Conservation (phyloP, 2,113 vertebrate species). For the Oryzias javanicus region DNA sequence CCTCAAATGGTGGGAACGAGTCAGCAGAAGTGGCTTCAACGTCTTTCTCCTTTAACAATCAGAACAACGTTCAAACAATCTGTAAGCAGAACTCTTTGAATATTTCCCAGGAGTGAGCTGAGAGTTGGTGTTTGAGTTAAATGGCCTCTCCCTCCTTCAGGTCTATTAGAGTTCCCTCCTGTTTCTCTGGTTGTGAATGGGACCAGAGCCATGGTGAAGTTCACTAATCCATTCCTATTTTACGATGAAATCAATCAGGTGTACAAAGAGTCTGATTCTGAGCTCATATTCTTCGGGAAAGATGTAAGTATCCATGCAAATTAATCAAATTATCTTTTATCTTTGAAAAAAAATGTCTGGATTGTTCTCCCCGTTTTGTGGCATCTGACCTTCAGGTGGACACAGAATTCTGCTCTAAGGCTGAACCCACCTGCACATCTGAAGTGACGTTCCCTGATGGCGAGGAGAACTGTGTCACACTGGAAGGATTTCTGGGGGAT, state of each 20-base stretch:
- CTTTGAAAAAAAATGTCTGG: no score
- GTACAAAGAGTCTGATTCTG: rapidly evolving
- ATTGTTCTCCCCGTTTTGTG: no score
- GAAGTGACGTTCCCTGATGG: rapidly evolving
- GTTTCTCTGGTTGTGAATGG: constrained; percentile 3
- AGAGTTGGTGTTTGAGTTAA: background rate
- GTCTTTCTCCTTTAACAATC: background rate
- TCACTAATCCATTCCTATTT: constrained; percentile 54
- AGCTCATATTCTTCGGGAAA: rapidly evolving
- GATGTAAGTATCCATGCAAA: background rate
- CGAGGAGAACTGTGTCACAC: background rate
- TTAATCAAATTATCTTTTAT: no score
- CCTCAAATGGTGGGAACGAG: background rate
- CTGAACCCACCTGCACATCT: background rate
- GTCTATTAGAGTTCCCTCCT: constrained; percentile 58
- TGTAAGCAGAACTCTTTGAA: constrained; percentile 20
- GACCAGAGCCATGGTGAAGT: background rate
- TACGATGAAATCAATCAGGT: constrained; percentile 31
- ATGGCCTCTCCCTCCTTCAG: constrained; percentile 23
- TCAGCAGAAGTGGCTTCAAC: rapidly evolving
- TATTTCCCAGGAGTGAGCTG: no score
- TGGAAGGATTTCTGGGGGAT: rapidly evolving
- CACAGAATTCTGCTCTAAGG: no score
- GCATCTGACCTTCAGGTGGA: constrained; percentile 27
- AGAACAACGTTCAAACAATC: rapidly evolving